Base-by-base conservation (phyloP, 2,797 vertebrate species). In the Labroides dimidiatus region DNA sequence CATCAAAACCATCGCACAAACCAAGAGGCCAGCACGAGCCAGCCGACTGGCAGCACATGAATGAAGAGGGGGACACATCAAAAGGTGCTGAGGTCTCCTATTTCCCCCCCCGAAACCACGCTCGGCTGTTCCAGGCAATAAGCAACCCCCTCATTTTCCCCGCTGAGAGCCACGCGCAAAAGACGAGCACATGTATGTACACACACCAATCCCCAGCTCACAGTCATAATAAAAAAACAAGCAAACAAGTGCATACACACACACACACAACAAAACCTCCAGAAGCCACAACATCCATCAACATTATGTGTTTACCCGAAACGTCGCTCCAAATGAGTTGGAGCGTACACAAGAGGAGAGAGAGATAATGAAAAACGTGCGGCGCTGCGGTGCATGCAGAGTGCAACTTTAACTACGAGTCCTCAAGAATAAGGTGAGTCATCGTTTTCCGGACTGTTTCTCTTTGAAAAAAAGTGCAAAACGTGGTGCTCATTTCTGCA, bases 21-120 rank as follows among this genome's bases (percentile, higher is more conserved):
- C 42, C 56, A 45, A 73, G 69, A 36, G 85, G 54, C 67, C 73
- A 9, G 45, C 43, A 61, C 27, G 48, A 74, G 73, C 75, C 67
- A 80, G 78, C 53, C 47, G 52, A 82, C 83, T 86, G 86, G 88
- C 85, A 84, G 80, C 72, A 82, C 79, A 84, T 89, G 80, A 87
- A 90, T 86, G 75, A 77, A 87, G 60, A 65, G 55, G 72, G 75
- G 77, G 67, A 75, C 61, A 78, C 74, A 87, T 89, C 75, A 91
- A 91, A 89, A 84, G 71, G 65, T 78, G 62, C 72, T 67, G 64
- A 73, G 82, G 69, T 80, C 73, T 63, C 58, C 44, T 65, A n/a
- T n/a, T 69, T 78, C 44, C 59, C 62, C 66, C 61, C 78, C 58
- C 55, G 82, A 86, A 75, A 72, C 72, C 70, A 70, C 42, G 54